Evolutionary conservation across 2,113 vertebrate genomes (phyloP).

Genomic region (Hemiscyllium ocellatum): DNA sequence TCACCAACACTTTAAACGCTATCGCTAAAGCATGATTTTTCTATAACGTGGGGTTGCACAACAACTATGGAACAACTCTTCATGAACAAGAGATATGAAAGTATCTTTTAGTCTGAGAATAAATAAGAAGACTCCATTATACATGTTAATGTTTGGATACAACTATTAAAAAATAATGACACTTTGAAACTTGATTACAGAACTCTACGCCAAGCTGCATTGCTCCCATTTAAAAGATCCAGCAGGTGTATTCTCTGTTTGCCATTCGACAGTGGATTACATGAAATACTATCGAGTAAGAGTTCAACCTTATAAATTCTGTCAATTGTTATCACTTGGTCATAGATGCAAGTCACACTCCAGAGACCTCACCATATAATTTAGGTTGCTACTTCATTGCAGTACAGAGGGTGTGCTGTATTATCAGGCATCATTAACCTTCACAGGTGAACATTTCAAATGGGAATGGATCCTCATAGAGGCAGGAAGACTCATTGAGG

Average conservation of each 20-base stretch:
- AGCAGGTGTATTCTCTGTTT: slow-evolving; percentile 59
- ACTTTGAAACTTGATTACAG: slow-evolving; percentile 47
- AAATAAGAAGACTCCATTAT: neutral
- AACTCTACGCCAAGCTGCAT: slow-evolving; percentile 58
- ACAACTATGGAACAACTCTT: neutral
- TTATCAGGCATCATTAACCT: neutral
- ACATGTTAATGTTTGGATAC: neutral
- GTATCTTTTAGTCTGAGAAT: neutral
- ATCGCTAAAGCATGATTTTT: too few species aligned
- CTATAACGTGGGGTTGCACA: too few species aligned
- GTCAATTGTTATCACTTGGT: neutral
- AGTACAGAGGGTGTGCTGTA: neutral
- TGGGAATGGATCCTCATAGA: too few species aligned
- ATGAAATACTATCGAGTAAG: slow-evolving; percentile 53
- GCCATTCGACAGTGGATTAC: slow-evolving; percentile 57
- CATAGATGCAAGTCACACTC: neutral
- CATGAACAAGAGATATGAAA: neutral
- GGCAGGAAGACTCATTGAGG: too few species aligned
- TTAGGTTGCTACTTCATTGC: neutral
- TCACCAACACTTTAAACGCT: too few species aligned
- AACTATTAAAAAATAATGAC: neutral
- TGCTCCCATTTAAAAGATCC: slow-evolving; percentile 56
- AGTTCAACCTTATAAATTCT: neutral
- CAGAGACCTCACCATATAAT: neutral
- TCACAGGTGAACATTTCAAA: neutral